A percentile compares a stretch with the other conserved stretches of the same genome.
Evolutionary conservation across 2,797 vertebrate genomes (phyloP).

Genomic region (Takifugu ocellatus): DNA sequence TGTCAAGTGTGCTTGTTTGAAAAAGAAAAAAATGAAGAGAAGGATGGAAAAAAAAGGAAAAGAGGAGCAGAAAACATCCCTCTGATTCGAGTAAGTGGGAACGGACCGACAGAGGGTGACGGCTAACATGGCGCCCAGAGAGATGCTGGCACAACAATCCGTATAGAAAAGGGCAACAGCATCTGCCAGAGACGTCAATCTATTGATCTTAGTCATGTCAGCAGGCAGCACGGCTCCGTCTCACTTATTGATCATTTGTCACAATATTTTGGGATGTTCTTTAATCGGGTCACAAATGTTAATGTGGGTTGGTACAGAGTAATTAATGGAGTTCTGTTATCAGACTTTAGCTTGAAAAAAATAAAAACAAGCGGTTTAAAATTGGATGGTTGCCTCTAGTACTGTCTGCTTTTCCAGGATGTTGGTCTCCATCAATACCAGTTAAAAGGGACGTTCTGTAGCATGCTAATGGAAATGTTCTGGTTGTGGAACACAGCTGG

Average conservation of each 20-base stretch:
- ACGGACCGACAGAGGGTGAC: conserved; percentile 39
- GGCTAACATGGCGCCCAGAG: conserved; percentile 35
- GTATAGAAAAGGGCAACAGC: conserved; percentile 9
- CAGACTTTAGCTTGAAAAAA: neutral
- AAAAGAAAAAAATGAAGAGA: conserved; percentile 5
- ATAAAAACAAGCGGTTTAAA: neutral
- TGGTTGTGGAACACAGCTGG: conserved; percentile 43
- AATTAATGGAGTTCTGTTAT: neutral
- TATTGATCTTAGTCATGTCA: conserved; percentile 56
- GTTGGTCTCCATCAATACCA: conserved; percentile 42
- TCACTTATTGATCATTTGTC: conserved; percentile 66
- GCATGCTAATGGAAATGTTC: conserved; percentile 34
- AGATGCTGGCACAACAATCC: conserved; percentile 11
- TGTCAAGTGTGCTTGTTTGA: conserved; percentile 63
- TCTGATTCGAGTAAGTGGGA: conserved; percentile 44
- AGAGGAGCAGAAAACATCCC: conserved; percentile 44
- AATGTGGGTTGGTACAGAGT: conserved; percentile 13
- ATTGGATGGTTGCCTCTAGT: conserved; percentile 13
- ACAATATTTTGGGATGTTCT: conserved; percentile 30
- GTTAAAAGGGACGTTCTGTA: conserved; percentile 34
- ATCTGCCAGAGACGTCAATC: conserved; percentile 41
- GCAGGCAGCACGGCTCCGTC: conserved; percentile 36
- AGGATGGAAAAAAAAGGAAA: conserved; percentile 42
- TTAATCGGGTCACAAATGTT: conserved; percentile 48
- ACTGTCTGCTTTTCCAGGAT: conserved; percentile 19